Evolutionary conservation across 2,888 invertebrate species (phyloP).

Genomic region (Ptychoptera albimana): DNA sequence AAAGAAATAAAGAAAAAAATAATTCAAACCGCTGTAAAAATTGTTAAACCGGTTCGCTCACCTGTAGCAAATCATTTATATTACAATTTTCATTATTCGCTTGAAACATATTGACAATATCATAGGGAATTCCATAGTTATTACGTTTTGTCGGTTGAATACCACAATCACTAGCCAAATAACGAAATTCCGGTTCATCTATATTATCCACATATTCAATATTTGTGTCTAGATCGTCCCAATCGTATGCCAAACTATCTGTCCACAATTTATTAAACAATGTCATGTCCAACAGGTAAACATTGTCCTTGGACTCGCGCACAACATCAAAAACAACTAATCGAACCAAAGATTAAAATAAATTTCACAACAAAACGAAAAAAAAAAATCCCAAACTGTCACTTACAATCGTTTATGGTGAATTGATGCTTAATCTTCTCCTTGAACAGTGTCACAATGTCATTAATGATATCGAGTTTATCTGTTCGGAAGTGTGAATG

Average conservation of each 20-base stretch:
- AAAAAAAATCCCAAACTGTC: neutral
- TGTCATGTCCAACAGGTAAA: slow-evolving; percentile 12
- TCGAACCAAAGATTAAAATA: neutral
- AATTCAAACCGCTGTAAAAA: no score
- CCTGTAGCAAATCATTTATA: no score
- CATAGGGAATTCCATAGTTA: slow-evolving; percentile 13
- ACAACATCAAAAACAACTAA: slow-evolving; percentile 14
- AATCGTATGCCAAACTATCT: slow-evolving; percentile 12
- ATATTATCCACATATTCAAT: slow-evolving; percentile 3
- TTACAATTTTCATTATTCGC: neutral
- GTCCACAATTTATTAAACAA: slow-evolving; percentile 11
- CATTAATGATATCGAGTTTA: slow-evolving; percentile 11
- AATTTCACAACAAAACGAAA: neutral
- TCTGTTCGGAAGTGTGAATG: slow-evolving; percentile 11
- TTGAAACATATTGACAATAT: slow-evolving; percentile 12
- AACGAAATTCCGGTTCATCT: slow-evolving; percentile 13
- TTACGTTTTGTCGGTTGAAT: slow-evolving; percentile 13
- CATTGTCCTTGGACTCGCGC: slow-evolving; percentile 11
- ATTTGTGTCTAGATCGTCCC: slow-evolving; percentile 9
- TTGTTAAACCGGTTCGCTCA: no score
- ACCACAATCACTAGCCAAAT: slow-evolving; percentile 11
- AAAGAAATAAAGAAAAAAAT: no score
- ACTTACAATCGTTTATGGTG: slow-evolving; percentile 12
- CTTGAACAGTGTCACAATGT: slow-evolving; percentile 12
- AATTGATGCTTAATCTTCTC: slow-evolving; percentile 13